These are phyloP conservation scores for Phocoena sinus DNA, from an alignment of 2,113 vertebrate genomes.

Conservation along the genomic window DNA sequence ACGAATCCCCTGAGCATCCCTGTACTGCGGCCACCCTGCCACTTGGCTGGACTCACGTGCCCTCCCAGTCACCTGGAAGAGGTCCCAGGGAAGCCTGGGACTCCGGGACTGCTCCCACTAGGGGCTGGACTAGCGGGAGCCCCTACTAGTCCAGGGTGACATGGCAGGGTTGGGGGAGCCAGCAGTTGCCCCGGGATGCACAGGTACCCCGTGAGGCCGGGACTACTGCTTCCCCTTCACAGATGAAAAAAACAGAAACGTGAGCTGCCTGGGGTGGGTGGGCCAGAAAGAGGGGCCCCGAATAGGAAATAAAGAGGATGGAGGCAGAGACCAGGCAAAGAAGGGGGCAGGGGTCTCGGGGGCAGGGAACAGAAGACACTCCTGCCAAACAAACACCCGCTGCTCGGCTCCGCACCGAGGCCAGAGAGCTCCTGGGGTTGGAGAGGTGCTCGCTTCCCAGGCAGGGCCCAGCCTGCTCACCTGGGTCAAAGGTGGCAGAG, in stretches of 20 bases:
- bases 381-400: background rate
- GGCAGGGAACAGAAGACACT: background rate
- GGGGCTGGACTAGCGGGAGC: background rate
- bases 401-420: background rate
- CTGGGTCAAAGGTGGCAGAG: slow-evolving; percentile 86
- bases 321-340: background rate
- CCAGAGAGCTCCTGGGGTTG: background rate
- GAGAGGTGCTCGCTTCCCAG: background rate
- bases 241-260: background rate
- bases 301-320: background rate
- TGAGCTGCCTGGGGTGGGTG: background rate
- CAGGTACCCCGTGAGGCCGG: background rate
- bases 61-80: background rate
- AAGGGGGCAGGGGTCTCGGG: accelerated
- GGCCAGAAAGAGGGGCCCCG: background rate
- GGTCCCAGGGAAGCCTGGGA: no score
- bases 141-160: no score
- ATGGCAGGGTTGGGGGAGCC: background rate
- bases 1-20: background rate
- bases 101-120: background rate
- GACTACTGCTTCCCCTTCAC: background rate
- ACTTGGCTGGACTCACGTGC: background rate
- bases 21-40: background rate
- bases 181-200: background rate
- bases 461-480: slow-evolving; percentile 80